phyloP scores from a whole-genome alignment of 1,140 invertebrate genomes.

The Riptortus pedestris region DNA sequence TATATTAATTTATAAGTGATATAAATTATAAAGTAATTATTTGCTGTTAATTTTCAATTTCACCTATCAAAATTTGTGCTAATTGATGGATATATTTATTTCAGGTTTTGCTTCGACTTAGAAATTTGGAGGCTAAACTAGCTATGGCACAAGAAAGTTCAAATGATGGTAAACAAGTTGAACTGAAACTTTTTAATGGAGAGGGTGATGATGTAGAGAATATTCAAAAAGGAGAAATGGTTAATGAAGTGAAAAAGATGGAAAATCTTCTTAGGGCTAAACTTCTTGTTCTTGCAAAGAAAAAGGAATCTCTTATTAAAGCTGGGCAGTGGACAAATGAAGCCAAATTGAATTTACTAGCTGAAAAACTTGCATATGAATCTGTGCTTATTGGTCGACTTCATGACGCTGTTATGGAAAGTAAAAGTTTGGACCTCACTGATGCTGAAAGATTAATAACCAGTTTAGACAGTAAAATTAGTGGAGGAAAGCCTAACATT shows the following conservation, averaged over 20 bases:
- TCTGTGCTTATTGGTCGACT: conserved; percentile 53
- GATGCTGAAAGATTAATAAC: conserved; percentile 37
- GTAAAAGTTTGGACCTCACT: conserved; percentile 32
- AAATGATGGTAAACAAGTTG: conserved; percentile 29
- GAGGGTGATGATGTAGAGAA: conserved; percentile 27
- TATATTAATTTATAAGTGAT: too few relatives aligned
- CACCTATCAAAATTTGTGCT: too few relatives aligned
- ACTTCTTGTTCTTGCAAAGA: conserved; percentile 51
- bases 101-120: conserved; percentile 49
- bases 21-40: too few relatives aligned
- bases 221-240: conserved; percentile 20
- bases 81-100: not conserved
- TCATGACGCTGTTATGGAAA: conserved; percentile 42
- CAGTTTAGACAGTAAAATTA: conserved; percentile 27
- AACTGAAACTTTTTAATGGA: conserved; percentile 28
- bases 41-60: too few relatives aligned
- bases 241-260: conserved; percentile 31
- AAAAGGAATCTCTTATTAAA: conserved; percentile 47
- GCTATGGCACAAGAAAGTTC: conserved; percentile 39
- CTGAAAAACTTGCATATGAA: conserved; percentile 65
- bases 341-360: conserved; percentile 54
- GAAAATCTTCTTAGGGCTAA: conserved; percentile 48
- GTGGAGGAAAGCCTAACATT: conserved; percentile 28
- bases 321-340: conserved; percentile 52
- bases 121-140: conserved; percentile 61